phyloP scores from a whole-genome alignment of 2,888 invertebrate species.

The Acrocyrtus sp. region DNA sequence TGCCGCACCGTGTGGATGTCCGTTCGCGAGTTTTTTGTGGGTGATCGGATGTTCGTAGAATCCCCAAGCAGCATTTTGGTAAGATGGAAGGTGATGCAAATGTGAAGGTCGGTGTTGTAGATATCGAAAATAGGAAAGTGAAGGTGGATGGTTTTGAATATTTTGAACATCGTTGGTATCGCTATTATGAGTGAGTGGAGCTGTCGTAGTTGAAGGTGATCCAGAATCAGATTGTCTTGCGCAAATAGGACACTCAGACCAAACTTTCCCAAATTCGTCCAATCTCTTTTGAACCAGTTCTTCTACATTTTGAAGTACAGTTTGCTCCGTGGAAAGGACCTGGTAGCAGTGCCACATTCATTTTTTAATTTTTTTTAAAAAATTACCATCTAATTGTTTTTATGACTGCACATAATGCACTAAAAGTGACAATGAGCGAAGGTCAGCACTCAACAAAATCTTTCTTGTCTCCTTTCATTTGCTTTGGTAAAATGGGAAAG shows the following conservation, averaged over 20 bases:
- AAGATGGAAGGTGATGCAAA: not conserved
- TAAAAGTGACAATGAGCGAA: too few species aligned
- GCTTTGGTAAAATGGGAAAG: too few species aligned
- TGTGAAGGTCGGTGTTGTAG: too few species aligned
- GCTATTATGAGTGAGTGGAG: slow-evolving; percentile 12
- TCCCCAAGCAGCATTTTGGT: slow-evolving; percentile 33
- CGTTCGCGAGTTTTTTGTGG: slow-evolving; percentile 14
- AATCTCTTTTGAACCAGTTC: slow-evolving; percentile 39
- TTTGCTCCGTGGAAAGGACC: slow-evolving; percentile 35
- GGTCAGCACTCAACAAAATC: too few species aligned
- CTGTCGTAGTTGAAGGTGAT: not conserved
- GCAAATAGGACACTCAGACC: slow-evolving; percentile 13
- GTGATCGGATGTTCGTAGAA: slow-evolving; percentile 40
- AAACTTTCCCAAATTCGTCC: slow-evolving; percentile 28
- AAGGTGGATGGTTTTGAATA: slow-evolving; percentile 22
- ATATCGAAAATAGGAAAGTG: slow-evolving; percentile 14
- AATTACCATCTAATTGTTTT: too few species aligned
- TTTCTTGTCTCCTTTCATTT: too few species aligned
- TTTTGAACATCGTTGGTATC: too few species aligned
- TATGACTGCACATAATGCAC: too few species aligned
- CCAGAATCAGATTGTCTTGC: slow-evolving; percentile 24
- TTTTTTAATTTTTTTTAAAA: too few species aligned
- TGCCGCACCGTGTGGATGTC: slow-evolving; percentile 9
- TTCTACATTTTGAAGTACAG: slow-evolving; percentile 35
- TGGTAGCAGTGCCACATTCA: too few species aligned